These are phyloP conservation scores for Larimichthys crocea DNA, from an alignment of 2,113 vertebrate species.

Conservation along the genomic window DNA sequence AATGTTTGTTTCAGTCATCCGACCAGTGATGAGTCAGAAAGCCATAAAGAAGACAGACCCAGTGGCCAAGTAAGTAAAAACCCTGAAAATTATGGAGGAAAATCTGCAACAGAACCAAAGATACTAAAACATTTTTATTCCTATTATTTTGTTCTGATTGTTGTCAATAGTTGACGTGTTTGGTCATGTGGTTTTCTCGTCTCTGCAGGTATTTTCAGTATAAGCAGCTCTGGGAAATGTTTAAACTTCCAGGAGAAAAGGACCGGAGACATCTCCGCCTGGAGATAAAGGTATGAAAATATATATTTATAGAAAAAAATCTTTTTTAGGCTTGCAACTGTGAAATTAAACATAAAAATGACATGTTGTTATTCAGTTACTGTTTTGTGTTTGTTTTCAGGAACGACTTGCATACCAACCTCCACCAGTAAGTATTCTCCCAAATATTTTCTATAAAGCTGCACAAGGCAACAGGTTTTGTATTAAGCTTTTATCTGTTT, in stretches of 20 bases:
- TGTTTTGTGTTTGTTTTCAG: conserved; percentile 54
- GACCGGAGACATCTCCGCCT: conserved; percentile 77
- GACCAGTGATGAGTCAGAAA: conserved; percentile 78
- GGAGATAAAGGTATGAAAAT: conserved; percentile 79
- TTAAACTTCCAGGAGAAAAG: conserved; percentile 82
- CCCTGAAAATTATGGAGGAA: not conserved
- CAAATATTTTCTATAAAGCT: not conserved
- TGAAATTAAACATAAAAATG: too few relatives aligned
- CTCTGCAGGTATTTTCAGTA: conserved; percentile 85
- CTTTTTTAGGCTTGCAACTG: too few relatives aligned
- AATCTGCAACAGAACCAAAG: not conserved
- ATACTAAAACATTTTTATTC: not conserved
- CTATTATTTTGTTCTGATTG: too few relatives aligned
- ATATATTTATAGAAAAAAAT: not conserved
- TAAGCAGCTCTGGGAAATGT: conserved; percentile 85
- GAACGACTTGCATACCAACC: conserved; percentile 82
- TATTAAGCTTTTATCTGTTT: too few relatives aligned
- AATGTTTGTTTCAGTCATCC: conserved; percentile 79
- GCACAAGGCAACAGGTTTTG: too few relatives aligned
- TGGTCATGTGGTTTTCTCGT: not conserved
- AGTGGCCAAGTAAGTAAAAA: conserved; percentile 81
- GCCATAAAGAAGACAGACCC: conserved; percentile 83
- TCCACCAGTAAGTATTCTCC: conserved; percentile 74
- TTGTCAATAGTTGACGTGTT: not conserved
- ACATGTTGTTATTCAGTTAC: too few relatives aligned